Base-by-base conservation (phyloP, 1,140 invertebrate species). In the Ptiloglossa arizonensis region DNA sequence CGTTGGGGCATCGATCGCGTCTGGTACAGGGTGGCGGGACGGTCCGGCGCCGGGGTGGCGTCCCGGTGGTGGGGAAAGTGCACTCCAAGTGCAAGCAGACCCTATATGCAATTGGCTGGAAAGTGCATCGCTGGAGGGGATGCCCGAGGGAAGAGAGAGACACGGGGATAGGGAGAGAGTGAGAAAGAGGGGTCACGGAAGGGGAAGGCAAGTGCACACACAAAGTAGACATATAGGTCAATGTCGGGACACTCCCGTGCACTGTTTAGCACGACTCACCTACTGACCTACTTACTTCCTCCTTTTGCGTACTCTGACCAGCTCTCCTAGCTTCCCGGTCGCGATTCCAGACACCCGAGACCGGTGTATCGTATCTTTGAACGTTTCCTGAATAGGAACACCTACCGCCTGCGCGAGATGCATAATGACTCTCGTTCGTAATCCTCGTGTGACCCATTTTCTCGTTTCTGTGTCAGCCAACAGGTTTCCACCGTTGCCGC, bases 201-300 rank as follows among this genome's bases (percentile, higher is more conserved):
- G 78, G 67, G 77, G 64, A 57, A 63, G 73, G 73, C 72, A 70
- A 71, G 70, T 78, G 79, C 69, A 86, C 67, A 83, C 64, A 83
- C 80, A 77, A 82, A 79, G 83, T 80, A 82, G 85, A 86, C 85
- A 88, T 88, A 88, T 87, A 75, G 87, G 87, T 87, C 87, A 88
- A 88, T 88, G 87, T 87, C 86, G 79, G 85, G 87, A 86, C 81
- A 83, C 81, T 83, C 79, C 85, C 77, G 79, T 82, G 75, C 79
- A 79, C 81, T 86, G 86, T 86, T 87, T 83, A 87, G 86, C 82
- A 80, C 84, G 86, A 81, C 72, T 85, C 85, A 88, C 87, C 87
- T 87, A 88, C 79, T 88, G 79, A 88, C 86, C 86, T 44, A 88
- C 76, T 88, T 88, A 69, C 81, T 77, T 81, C 76, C 72, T 80